Conservation (phyloP, 2,888 invertebrate genomes). For the Koerneria pararmatus region DNA sequence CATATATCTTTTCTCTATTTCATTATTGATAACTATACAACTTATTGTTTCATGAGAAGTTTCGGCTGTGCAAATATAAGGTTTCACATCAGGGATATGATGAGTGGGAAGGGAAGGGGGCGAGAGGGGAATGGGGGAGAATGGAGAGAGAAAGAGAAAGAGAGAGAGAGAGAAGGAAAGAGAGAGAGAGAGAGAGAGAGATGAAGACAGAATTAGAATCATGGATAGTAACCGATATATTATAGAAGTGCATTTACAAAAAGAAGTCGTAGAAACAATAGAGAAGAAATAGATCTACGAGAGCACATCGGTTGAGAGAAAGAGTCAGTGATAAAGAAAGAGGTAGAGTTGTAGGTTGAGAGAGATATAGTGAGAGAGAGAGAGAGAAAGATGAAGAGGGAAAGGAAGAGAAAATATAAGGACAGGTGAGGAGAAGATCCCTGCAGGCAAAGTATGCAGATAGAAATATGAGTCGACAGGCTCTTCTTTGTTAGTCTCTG, state of each 20-base stretch:
- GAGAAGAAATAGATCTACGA: background rate
- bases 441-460: background rate
- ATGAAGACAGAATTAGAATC: background rate
- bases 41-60: too few relatives aligned
- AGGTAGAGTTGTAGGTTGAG: background rate
- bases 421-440: background rate
- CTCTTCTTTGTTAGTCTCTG: too few relatives aligned
- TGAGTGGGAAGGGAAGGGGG: too few relatives aligned
- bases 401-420: too few relatives aligned
- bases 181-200: slow-evolving; percentile 2
- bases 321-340: background rate
- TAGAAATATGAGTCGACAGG: too few relatives aligned
- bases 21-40: too few relatives aligned
- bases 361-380: too few relatives aligned
- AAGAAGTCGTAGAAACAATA: background rate
- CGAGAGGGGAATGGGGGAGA: background rate
- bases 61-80: too few relatives aligned
- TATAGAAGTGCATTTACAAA: background rate
- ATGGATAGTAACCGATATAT: background rate
- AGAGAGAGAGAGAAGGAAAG: background rate
- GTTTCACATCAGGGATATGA: too few relatives aligned
- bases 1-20: too few relatives aligned
- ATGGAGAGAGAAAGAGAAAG: background rate
- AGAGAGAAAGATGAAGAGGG: too few relatives aligned
- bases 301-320: background rate